Conservation (phyloP, 1,140 invertebrate genomes). For the Campoletis sonorensis region DNA sequence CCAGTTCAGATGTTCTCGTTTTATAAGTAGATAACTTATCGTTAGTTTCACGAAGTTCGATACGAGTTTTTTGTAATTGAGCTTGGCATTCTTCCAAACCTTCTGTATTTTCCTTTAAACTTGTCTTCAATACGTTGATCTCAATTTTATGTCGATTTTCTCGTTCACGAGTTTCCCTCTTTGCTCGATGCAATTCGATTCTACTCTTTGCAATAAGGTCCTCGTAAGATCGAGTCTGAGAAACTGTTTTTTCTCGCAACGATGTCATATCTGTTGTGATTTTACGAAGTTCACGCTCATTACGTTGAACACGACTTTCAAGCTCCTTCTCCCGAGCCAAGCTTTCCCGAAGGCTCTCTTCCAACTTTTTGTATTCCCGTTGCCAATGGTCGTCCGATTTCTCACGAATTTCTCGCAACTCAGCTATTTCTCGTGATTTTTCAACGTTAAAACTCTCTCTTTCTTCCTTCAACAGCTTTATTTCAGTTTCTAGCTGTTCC, state of each 20-base stretch:
- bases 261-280: constrained; percentile 53
- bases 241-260: constrained; percentile 61
- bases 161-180: constrained; percentile 63
- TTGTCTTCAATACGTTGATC: constrained; percentile 62
- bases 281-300: constrained; percentile 64
- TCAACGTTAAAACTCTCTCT: constrained; percentile 52
- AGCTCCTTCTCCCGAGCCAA: constrained; percentile 59
- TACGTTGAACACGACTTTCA: constrained; percentile 56
- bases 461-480: constrained; percentile 55
- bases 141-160: constrained; percentile 66
- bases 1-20: constrained; percentile 40
- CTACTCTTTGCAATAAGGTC: constrained; percentile 61
- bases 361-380: constrained; percentile 56
- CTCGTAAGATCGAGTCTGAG: constrained; percentile 61
- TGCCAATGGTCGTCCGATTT: constrained; percentile 58
- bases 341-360: constrained; percentile 56
- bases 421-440: constrained; percentile 53
- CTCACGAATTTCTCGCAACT: constrained; percentile 53
- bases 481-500: constrained; percentile 54
- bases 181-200: constrained; percentile 61
- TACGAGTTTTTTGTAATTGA: constrained; percentile 64
- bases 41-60: constrained; percentile 60
- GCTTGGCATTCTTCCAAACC: constrained; percentile 66
- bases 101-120: constrained; percentile 64
- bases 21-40: constrained; percentile 51